Evolutionary conservation across 2,113 vertebrate species (phyloP), one percentile per base, ranked within the genome.

Genomic region (Pachyramphus minor): DNA sequence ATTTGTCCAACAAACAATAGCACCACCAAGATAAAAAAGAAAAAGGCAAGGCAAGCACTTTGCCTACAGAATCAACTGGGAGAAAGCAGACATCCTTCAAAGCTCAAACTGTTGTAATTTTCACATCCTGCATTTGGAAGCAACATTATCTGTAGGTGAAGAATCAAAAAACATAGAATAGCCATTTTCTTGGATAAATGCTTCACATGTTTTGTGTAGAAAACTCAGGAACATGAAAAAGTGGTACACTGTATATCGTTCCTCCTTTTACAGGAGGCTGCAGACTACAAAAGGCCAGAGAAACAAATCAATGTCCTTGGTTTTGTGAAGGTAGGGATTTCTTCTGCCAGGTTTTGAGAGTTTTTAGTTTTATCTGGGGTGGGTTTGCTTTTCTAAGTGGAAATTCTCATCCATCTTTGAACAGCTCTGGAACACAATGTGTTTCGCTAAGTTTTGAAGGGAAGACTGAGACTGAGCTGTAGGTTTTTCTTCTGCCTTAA

Each of bases 241-340:
- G 42, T 3, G 0, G 24, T 16, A 19, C 6, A 15, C 0, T n/a
- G 19, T 37, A 14, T 5, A 44, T 1, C 3, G 39, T 10, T 63
- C 18, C n/a, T 58, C 44, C 41, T 55, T 63, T 63, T 55, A 72
- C 44, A 79, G 58, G 16, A 45, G 39, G 25, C 28, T 72, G 47
- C 28, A 60, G 11, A 68, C 14, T 13, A 73, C 31, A 83, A 73
- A 66, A 78, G 27, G 24, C 11, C 23, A 74, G 35, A 87, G 18
- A 50, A 3, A 5, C 20, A 55, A 86, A 64, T 23, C 12, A 39
- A 12, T 17, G 81, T 41, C 53, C 39, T 41, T 45, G 33, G 14
- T 23, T 90, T 60, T 68, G 9, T 30, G 22, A 6, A 20, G 5
- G 25, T 58, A 5, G 4, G 12, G 3, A 7, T 6, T 62, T 20